These are phyloP conservation scores for Takifugu bimaculatus DNA, from an alignment of 2,113 vertebrate genomes.

Conservation along the genomic window DNA sequence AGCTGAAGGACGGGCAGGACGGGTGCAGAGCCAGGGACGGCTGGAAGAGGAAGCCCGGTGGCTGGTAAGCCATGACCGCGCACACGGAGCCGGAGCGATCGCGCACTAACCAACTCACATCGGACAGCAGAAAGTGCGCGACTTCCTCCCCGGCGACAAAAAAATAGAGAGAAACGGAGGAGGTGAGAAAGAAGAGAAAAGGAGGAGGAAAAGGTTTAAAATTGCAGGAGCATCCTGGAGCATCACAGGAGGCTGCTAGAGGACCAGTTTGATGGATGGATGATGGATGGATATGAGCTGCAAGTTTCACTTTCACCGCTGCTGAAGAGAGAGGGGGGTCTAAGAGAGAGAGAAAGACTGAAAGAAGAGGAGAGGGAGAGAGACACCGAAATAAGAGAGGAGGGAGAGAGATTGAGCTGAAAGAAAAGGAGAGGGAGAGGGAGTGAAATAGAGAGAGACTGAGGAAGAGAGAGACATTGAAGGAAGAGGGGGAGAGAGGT, in stretches of 20 bases:
- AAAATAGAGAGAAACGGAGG: neutral
- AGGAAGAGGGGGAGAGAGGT: too few relatives aligned
- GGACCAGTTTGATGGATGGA: constrained; percentile 2
- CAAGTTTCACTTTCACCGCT: constrained; percentile 20
- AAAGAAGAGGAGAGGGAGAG: too few relatives aligned
- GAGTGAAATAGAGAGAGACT: too few relatives aligned
- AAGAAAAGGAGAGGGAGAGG: too few relatives aligned
- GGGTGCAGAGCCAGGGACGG: constrained; percentile 88
- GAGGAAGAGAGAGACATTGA: too few relatives aligned
- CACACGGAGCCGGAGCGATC: constrained; percentile 23
- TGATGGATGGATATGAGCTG: neutral
- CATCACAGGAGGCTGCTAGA: neutral
- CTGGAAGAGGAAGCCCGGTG: constrained; percentile 93
- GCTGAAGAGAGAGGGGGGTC: constrained; percentile 2
- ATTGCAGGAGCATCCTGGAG: constrained; percentile 29
- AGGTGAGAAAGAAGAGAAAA: neutral
- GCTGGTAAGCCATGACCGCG: constrained; percentile 85
- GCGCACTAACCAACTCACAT: constrained; percentile 40
- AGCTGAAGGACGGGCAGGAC: constrained; percentile 82
- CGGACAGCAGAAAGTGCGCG: constrained; percentile 64
- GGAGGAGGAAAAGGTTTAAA: neutral
- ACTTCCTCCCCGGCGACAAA: neutral
- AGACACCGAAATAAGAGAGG: too few relatives aligned
- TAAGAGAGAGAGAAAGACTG: too few relatives aligned
- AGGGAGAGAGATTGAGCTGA: too few relatives aligned